Evolutionary conservation across 2,797 vertebrate genomes (phyloP).

Genomic region (Limosa lapponica): DNA sequence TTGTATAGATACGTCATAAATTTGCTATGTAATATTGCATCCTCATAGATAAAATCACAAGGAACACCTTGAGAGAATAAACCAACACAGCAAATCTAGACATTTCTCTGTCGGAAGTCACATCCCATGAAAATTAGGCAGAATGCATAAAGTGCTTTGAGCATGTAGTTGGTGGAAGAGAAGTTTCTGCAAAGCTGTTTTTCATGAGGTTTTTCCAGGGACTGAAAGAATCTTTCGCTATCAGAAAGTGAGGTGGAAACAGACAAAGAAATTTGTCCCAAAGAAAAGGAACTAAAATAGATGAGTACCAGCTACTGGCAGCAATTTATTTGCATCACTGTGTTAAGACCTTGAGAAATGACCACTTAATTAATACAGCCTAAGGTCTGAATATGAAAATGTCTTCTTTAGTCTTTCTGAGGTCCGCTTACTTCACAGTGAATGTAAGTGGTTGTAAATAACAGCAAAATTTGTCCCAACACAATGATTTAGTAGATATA

Average conservation of each 20-base stretch:
- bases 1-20: neutral
- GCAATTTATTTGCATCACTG: neutral
- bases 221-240: neutral
- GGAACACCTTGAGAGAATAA: neutral
- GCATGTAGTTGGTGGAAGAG: fast-evolving
- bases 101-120: neutral
- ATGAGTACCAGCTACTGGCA: neutral
- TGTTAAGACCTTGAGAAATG: neutral
- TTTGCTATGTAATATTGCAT: neutral
- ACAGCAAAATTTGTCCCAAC: neutral
- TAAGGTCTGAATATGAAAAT: neutral
- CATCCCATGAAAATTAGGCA: neutral
- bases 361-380: neutral
- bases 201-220: neutral
- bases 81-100: neutral
- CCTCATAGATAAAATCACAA: neutral
- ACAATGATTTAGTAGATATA: neutral
- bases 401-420: neutral
- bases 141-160: neutral
- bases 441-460: neutral
- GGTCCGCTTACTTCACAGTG: neutral
- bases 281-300: neutral
- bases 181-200: neutral
- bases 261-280: neutral
- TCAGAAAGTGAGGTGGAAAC: neutral